Evolutionary conservation across 2,113 vertebrate species (phyloP), one percentile per base, ranked within the genome.

Genomic region (Aviceda subcristata): DNA sequence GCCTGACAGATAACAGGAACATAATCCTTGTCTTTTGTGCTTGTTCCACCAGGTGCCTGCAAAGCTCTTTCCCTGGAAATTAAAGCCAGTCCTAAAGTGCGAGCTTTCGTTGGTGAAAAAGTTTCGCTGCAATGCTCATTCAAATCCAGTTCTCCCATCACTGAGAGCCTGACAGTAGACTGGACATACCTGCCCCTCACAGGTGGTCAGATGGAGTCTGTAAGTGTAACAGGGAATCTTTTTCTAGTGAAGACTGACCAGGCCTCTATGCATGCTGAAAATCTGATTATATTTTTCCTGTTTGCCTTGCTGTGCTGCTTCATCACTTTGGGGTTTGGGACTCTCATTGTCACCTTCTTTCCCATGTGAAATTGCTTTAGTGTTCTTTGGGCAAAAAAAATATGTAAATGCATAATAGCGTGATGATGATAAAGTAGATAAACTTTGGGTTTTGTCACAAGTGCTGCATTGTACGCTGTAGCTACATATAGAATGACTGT

Each of bases 51-150:
- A 99, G 99, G 96, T 19, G 59, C 96, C 71, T 87, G 82, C 62
- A 62, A 12, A 1, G 97, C 88, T 46, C 93, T 95, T 38, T 95
- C 97, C 84, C 97, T 99, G 96, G 97, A 98, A 73, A 99, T 99
- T 24, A 98, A n/a, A 15, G 94, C 97, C 81, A 98, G 98, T 5
- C 30, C 98, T 3, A 98, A 98, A 30, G 94, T 99, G 30, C 96
- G 57, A 73, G 99, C 98, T 22, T 98, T 98, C 1, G 82, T 96
- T 45, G 99, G 99, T 6, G 98, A 99, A 10, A 46, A 92, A 1
- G 97, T 98, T 43, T 97, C 68, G 2, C 84, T 99, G 95, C 98
- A 97, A 88, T 99, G 99, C 94, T 97, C 97, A 5, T 99, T 99
- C 98, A 97, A n/a, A 18, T 99, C 99, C 29, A 97, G 87, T 24